phyloP scores from a whole-genome alignment of 1,140 invertebrate genomes.

The Drosophila setifemur region DNA sequence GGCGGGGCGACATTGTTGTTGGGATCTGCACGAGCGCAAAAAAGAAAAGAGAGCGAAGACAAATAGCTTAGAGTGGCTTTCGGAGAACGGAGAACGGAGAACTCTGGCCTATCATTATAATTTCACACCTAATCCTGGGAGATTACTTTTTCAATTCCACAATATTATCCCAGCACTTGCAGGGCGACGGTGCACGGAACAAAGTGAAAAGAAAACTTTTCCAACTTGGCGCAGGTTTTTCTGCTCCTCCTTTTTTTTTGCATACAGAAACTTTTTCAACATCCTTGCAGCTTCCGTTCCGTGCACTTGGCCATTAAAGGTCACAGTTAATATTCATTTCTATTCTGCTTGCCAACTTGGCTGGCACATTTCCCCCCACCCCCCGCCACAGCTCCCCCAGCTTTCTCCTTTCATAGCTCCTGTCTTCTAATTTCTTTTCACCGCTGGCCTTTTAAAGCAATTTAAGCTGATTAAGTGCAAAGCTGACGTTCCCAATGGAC shows the following conservation, averaged over 20 bases:
- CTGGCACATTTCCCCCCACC: constrained; percentile 10
- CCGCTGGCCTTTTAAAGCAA: constrained; percentile 54
- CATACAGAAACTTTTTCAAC: no score
- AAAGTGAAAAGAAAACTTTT: constrained; percentile 38
- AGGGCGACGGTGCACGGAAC: constrained; percentile 9
- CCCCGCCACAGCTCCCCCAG: neutral
- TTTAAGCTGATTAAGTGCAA: constrained; percentile 71
- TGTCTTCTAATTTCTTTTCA: constrained; percentile 57
- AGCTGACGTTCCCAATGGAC: constrained; percentile 40
- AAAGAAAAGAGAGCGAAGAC: constrained; percentile 5
- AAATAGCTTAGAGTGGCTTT: constrained; percentile 21
- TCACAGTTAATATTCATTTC: constrained; percentile 81
- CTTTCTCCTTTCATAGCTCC: neutral
- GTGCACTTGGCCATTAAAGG: constrained; percentile 68
- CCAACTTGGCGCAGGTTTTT: constrained; percentile 11
- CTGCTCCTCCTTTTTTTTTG: constrained; percentile 31
- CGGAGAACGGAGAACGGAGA: neutral
- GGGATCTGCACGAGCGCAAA: constrained; percentile 55
- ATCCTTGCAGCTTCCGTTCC: constrained; percentile 6
- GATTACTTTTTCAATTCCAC: constrained; percentile 75
- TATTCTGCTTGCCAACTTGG: constrained; percentile 48
- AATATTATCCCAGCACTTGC: constrained; percentile 13
- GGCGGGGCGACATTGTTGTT: constrained; percentile 84
- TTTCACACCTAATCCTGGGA: constrained; percentile 62
- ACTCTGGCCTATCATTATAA: constrained; percentile 47